Evolutionary conservation across 2,888 invertebrate genomes (phyloP).

Genomic region (Dryococelus australis): DNA sequence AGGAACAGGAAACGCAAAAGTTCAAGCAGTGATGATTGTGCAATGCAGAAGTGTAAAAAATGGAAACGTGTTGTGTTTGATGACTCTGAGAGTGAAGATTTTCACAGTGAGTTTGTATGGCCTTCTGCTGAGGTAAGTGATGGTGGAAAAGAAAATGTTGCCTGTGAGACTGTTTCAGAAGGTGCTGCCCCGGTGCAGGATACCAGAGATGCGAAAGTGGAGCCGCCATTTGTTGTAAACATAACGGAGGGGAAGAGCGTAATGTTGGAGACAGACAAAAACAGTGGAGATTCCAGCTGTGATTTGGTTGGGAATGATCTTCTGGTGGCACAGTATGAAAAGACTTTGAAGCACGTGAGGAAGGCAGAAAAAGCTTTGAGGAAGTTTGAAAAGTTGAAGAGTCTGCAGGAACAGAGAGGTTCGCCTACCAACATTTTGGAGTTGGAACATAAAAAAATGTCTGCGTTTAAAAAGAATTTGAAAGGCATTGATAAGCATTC

Average conservation of each 20-base stretch:
- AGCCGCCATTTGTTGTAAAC: not conserved
- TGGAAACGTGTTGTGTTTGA: not conserved
- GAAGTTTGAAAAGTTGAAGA: slow-evolving; percentile 20
- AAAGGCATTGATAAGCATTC: not conserved
- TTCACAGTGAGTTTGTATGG: not conserved
- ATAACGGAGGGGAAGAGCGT: not conserved
- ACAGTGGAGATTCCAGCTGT: not conserved
- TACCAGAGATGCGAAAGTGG: not conserved
- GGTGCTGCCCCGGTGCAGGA: not conserved
- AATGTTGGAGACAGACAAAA: not conserved
- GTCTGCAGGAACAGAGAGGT: not conserved
- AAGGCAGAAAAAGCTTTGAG: slow-evolving; percentile 17
- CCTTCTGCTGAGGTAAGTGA: not conserved
- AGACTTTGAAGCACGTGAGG: slow-evolving; percentile 12
- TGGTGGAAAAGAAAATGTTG: not conserved
- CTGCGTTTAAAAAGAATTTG: not conserved
- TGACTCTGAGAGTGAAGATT: not conserved
- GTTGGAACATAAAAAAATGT: not conserved
- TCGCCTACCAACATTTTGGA: not conserved
- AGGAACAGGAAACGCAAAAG: slow-evolving; percentile 28
- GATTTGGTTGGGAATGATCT: not conserved
- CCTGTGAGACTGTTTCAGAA: not conserved
- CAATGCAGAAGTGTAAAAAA: not conserved
- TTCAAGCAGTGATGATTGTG: not conserved
- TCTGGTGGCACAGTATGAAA: not conserved